Evolutionary conservation across 2,888 invertebrate genomes (phyloP).

Genomic region (Tenthredo livida): DNA sequence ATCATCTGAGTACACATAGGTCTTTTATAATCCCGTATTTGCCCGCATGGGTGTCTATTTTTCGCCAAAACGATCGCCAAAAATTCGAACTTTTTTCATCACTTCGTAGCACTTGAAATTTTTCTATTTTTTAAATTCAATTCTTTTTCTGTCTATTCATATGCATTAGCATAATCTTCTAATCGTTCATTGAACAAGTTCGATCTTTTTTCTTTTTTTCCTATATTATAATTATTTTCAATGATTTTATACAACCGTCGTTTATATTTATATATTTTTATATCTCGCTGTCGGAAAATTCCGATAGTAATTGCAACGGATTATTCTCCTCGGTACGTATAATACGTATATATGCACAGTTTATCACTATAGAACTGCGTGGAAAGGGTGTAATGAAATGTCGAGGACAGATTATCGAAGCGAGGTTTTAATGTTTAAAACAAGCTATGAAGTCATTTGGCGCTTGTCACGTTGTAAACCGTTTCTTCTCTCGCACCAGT

Average conservation of each 20-base stretch:
- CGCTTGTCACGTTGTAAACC: constrained; percentile 19
- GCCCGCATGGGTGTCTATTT: not conserved
- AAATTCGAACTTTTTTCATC: not conserved
- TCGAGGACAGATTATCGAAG: constrained; percentile 1
- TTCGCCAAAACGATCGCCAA: too few species aligned
- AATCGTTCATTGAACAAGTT: too few species aligned
- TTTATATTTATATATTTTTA: not conserved
- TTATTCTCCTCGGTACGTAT: not conserved
- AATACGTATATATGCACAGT: not conserved
- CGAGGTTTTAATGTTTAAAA: constrained; percentile 45
- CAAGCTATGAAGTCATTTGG: constrained; percentile 52
- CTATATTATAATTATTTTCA: not conserved
- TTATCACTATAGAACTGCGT: not conserved
- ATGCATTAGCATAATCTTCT: too few species aligned
- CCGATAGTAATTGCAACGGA: not conserved
- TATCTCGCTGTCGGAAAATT: not conserved
- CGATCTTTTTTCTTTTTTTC: too few species aligned
- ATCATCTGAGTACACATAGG: not conserved
- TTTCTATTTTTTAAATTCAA: too few species aligned
- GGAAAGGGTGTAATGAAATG: not conserved
- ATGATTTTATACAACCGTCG: not conserved
- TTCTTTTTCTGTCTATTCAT: too few species aligned
- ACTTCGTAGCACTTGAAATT: not conserved
- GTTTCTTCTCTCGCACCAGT: not conserved
- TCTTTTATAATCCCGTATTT: not conserved